These are phyloP conservation scores for Drosophila micromelanica DNA, from an alignment of 1,140 invertebrate genomes.

Conservation along the genomic window DNA sequence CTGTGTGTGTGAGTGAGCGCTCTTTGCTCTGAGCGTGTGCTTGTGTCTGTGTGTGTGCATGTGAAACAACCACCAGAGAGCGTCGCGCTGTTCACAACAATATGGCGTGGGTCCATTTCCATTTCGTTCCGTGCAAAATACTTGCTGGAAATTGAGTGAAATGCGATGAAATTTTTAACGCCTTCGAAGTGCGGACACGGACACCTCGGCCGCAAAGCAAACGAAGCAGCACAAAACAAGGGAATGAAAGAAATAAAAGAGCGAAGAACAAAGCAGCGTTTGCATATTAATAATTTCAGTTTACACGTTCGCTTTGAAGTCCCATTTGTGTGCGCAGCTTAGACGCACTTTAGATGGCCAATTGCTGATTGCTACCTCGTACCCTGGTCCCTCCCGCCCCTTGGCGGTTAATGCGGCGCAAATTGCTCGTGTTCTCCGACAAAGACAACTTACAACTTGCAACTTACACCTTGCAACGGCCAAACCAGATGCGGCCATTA, in stretches of 20 bases:
- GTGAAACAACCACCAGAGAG: slow-evolving; percentile 31
- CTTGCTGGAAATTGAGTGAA: slow-evolving; percentile 69
- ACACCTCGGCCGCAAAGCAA: slow-evolving; percentile 8
- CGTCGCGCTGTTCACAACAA: slow-evolving; percentile 38
- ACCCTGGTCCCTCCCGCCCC: background rate
- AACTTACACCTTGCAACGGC: slow-evolving; percentile 17
- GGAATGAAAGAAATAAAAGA: slow-evolving; percentile 35
- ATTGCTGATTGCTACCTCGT: slow-evolving; percentile 22
- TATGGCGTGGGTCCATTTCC: slow-evolving; percentile 74
- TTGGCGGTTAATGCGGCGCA: slow-evolving; percentile 68
- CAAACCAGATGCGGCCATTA: slow-evolving; percentile 37
- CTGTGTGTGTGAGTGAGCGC: slow-evolving; percentile 2
- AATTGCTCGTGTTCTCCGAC: slow-evolving; percentile 68
- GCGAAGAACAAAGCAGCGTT: slow-evolving; percentile 42
- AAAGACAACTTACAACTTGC: slow-evolving; percentile 51
- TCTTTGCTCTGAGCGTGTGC: background rate
- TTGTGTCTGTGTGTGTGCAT: background rate
- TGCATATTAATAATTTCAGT: slow-evolving; percentile 62
- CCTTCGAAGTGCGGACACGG: slow-evolving; percentile 60
- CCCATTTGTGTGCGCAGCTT: slow-evolving; percentile 52
- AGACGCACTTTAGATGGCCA: slow-evolving; percentile 46
- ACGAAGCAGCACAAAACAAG: slow-evolving; percentile 6
- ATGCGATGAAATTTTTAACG: slow-evolving; percentile 49
- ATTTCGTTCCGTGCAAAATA: slow-evolving; percentile 52
- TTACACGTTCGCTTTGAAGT: background rate